Percentiles rank a stretch among this genome's conserved stretches.
phyloP scores from a whole-genome alignment of 2,888 invertebrate species.

The Nymphalis urticae region DNA sequence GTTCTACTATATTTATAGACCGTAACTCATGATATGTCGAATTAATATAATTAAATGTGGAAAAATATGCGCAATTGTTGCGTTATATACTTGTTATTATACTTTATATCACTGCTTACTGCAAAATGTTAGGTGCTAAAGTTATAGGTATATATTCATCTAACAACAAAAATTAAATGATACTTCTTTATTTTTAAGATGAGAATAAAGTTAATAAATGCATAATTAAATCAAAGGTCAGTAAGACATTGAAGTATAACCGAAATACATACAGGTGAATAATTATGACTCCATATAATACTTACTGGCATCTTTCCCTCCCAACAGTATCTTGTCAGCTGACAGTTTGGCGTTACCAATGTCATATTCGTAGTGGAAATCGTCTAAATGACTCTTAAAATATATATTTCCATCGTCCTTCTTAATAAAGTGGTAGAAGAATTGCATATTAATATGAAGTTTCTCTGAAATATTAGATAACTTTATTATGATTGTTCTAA shows the following conservation, averaged over 20 bases:
- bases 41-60: not conserved
- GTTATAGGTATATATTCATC: too few relatives aligned
- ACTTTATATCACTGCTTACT: too few relatives aligned
- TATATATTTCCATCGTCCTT: slow-evolving; percentile 47
- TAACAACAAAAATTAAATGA: not conserved
- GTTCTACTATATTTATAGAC: too few relatives aligned
- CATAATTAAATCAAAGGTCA: too few relatives aligned
- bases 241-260: too few relatives aligned
- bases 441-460: slow-evolving; percentile 41
- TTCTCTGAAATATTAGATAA: slow-evolving; percentile 46
- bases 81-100: too few relatives aligned
- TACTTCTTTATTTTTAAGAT: too few relatives aligned
- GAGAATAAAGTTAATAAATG: too few relatives aligned
- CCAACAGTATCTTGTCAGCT: slow-evolving; percentile 32
- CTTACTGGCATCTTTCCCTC: slow-evolving; percentile 50
- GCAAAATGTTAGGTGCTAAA: too few relatives aligned
- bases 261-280: too few relatives aligned
- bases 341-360: slow-evolving; percentile 42
- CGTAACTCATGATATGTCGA: too few relatives aligned
- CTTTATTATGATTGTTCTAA: too few relatives aligned
- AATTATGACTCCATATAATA: not conserved
- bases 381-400: slow-evolving; percentile 36
- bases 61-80: not conserved
- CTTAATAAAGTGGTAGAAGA: slow-evolving; percentile 37
- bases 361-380: slow-evolving; percentile 41